Conservation (phyloP, 1,140 invertebrate species). For the Solenopsis invicta region DNA sequence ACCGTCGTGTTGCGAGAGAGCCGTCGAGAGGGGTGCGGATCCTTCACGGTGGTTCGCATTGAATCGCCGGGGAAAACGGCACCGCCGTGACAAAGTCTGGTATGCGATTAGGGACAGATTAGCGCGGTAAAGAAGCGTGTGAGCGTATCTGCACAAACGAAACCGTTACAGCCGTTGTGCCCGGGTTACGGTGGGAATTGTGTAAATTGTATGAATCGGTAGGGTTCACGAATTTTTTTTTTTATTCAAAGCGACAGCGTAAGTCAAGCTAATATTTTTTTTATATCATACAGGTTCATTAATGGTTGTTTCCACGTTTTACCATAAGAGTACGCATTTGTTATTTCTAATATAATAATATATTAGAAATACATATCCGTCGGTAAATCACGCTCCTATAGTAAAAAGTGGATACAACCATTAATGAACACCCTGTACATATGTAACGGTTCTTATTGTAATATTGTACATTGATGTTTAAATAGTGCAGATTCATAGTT, state of each 20-base stretch:
- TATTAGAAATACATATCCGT: no score
- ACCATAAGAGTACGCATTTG: no score
- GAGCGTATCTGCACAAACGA: constrained; percentile 32
- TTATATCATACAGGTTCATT: no score
- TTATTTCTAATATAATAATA: no score
- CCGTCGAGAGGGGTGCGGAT: constrained; percentile 53
- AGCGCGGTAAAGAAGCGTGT: constrained; percentile 59
- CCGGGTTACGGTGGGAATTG: constrained; percentile 6
- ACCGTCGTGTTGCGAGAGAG: constrained; percentile 67
- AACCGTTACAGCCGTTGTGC: constrained; percentile 37
- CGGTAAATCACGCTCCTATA: no score
- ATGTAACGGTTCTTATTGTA: no score
- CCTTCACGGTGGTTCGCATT: constrained; percentile 54
- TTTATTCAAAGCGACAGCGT: no score
- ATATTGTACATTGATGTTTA: no score
- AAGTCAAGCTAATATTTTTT: neutral
- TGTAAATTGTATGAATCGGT: neutral
- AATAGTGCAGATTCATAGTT: no score
- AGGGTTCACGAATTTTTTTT: neutral
- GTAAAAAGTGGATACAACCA: no score
- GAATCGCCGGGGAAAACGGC: constrained; percentile 43
- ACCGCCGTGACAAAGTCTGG: constrained; percentile 59
- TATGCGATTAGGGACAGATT: constrained; percentile 59
- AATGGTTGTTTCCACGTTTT: no score
- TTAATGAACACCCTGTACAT: no score